Evolutionary conservation across 1,140 invertebrate species (phyloP), one percentile per base, ranked within the genome.

Genomic region (Pemphigus obesinymphae): DNA sequence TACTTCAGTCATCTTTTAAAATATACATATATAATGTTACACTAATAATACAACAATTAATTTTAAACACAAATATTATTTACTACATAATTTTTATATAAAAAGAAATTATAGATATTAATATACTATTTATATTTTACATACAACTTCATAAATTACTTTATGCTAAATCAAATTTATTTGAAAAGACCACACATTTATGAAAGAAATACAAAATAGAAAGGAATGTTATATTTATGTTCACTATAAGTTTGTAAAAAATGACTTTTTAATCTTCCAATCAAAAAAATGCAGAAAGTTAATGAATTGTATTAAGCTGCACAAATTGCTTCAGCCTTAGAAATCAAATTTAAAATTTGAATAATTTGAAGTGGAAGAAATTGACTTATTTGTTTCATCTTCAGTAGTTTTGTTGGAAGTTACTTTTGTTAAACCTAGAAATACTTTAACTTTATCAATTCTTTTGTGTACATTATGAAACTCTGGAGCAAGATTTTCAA

Each of bases 271-370:
- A 26, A 17, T 45, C 11, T 17, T 5, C 17, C 11, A 63, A 11
- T 26, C 37, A 23, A 43, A 15, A 34, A 72, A 23, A 40, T 13
- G 17, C 43, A 26, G 17, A 8, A 45, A 48, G 31, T 48, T 48
- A 72, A 8, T 72, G 13, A 43, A 43, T 53, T 23, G 13, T 8
- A 63, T 43, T 80, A 80, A n/a, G 11, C 13, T 43, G 76, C 37
- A 43, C 20, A 63, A 6, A 63, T 61, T 43, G 13, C 23, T 63
- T 80, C 40, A 80, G n/a, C 63, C 76, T 45, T 80, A 63, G 17
- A 53, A 61, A 80, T 80, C 23, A 43, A 45, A 45, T 63, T 80
- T 7, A 6, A 63, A n/a, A 63, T 63, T 80, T 43, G 76, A 80
- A 61, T 43, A 45, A 23, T 63, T 17, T 13, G 37, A 80, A 63